Conservation (phyloP, 64 coral and sea anemone species). For the Dendronephthya gigantea region DNA sequence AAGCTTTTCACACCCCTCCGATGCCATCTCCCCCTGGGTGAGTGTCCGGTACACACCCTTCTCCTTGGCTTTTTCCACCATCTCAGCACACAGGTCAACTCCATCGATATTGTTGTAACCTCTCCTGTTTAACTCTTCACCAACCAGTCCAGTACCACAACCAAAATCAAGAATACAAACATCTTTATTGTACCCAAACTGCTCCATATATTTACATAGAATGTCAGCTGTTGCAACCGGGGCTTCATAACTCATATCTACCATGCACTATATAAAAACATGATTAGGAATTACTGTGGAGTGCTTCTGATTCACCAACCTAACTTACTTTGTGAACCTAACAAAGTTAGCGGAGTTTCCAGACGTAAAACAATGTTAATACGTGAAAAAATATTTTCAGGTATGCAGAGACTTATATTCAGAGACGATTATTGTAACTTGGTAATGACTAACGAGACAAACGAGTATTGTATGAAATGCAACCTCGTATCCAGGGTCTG, state of each 20-base stretch:
- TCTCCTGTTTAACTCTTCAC: background rate
- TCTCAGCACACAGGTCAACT: background rate
- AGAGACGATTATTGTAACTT: too few relatives aligned
- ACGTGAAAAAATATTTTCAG: too few relatives aligned
- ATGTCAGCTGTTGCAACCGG: background rate
- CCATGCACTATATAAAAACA: too few relatives aligned
- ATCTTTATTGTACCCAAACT: background rate
- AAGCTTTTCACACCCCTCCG: background rate
- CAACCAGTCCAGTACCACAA: slow-evolving; percentile 13
- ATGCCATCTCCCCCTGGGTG: background rate
- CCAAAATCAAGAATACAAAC: slow-evolving; percentile 16
- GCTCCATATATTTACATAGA: background rate
- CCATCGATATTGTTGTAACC: slow-evolving; percentile 21
- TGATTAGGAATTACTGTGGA: background rate
- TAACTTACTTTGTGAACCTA: too few relatives aligned
- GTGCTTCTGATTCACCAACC: too few relatives aligned
- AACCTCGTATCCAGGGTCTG: too few relatives aligned
- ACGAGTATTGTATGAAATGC: too few relatives aligned
- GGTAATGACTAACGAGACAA: too few relatives aligned
- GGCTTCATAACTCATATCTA: background rate
- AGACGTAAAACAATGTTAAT: too few relatives aligned
- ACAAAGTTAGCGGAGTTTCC: too few relatives aligned
- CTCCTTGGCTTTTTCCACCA: background rate
- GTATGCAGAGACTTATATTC: too few relatives aligned
- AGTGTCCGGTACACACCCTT: slow-evolving; percentile 9